A percentile compares a stretch with the other conserved stretches of the same genome.
These are phyloP conservation scores for Varanus komodoensis DNA, from an alignment of 2,113 vertebrate species.

Conservation along the genomic window DNA sequence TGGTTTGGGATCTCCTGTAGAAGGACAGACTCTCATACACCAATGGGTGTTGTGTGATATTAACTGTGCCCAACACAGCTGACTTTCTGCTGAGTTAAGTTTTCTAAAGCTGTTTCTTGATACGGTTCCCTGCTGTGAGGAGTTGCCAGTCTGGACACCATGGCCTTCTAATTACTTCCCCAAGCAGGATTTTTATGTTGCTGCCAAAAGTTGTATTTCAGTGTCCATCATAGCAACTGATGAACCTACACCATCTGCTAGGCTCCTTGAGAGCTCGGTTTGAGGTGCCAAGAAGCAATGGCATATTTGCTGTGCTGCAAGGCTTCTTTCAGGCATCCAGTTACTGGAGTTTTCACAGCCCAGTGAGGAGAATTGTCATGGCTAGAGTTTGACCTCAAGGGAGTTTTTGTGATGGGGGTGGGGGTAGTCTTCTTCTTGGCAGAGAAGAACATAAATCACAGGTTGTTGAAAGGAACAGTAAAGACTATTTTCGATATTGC, in stretches of 20 bases:
- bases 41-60: background rate
- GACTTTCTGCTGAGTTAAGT: background rate
- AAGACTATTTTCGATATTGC: background rate
- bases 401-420: background rate
- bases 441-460: background rate
- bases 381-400: background rate
- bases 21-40: background rate
- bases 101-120: slow-evolving; percentile 30
- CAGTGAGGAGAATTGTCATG: background rate
- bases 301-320: background rate
- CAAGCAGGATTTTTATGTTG: background rate
- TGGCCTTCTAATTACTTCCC: background rate
- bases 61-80: background rate
- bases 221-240: background rate
- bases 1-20: background rate
- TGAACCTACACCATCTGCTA: background rate
- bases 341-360: background rate
- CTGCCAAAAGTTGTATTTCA: background rate
- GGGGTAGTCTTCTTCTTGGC: background rate
- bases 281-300: slow-evolving; percentile 7
- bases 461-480: background rate
- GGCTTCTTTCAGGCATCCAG: background rate
- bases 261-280: background rate
- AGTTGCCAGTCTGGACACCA: background rate
- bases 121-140: background rate